Percentiles rank a stretch among this genome's conserved stretches.
phyloP scores from a whole-genome alignment of 2,888 invertebrate genomes.

The Andrena marginata region DNA sequence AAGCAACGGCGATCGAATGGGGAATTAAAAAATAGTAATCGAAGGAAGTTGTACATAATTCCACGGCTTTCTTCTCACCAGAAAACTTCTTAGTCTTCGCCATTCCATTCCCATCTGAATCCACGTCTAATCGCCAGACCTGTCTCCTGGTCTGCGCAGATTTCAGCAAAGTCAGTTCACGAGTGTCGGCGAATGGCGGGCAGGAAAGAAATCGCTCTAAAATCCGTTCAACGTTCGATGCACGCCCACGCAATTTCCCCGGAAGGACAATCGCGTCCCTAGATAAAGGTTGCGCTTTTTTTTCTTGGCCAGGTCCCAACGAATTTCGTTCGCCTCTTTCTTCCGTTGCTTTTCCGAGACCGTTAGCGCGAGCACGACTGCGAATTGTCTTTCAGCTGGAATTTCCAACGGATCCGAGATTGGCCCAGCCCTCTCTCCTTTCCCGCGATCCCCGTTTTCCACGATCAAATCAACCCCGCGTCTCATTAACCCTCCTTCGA shows the following conservation, averaged over 20 bases:
- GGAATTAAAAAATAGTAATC: too few species aligned
- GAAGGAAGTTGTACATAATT: too few species aligned
- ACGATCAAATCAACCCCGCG: too few species aligned
- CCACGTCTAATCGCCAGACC: too few species aligned
- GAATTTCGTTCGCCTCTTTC: slow-evolving; percentile 9
- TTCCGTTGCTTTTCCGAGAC: not conserved
- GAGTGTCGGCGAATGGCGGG: not conserved
- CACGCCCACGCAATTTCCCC: not conserved
- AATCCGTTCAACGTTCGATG: not conserved
- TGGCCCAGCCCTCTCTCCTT: too few species aligned
- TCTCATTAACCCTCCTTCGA: not conserved
- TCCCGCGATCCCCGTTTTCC: too few species aligned
- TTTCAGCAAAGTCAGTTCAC: not conserved
- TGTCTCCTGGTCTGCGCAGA: too few species aligned
- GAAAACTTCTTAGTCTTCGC: not conserved
- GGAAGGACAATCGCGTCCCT: not conserved
- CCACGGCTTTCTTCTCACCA: too few species aligned
- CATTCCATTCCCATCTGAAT: too few species aligned
- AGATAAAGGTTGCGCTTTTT: not conserved
- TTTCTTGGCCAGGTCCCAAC: slow-evolving; percentile 24
- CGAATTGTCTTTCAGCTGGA: slow-evolving; percentile 24
- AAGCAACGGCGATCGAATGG: too few species aligned
- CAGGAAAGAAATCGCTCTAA: slow-evolving; percentile 8
- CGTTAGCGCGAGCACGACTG: slow-evolving; percentile 3
- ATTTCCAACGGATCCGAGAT: not conserved